Percentiles rank a stretch among this genome's conserved stretches.
These are phyloP conservation scores for Pogonognathellus flavescens DNA, from an alignment of 1,140 invertebrate species.

Conservation along the genomic window DNA sequence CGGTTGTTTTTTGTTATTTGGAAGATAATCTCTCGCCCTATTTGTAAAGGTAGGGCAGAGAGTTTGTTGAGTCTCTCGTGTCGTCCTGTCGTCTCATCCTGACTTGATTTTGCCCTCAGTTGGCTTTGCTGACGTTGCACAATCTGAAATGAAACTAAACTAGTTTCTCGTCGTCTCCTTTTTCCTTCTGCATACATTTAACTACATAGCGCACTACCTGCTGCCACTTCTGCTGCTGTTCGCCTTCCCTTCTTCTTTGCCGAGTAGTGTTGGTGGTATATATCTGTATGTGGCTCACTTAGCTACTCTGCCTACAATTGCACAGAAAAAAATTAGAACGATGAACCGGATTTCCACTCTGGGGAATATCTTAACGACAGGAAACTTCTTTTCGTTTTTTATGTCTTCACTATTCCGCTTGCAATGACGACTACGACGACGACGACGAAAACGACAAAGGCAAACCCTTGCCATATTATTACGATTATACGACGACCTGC, in stretches of 20 bases:
- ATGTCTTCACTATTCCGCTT: constrained; percentile 34
- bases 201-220: neutral
- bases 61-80: neutral
- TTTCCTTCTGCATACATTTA: neutral
- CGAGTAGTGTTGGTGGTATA: neutral
- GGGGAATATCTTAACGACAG: constrained; percentile 62
- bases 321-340: constrained; percentile 41
- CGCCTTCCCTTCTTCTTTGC: neutral
- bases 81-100: neutral
- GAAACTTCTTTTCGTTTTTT: constrained; percentile 60
- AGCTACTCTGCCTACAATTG: constrained; percentile 19
- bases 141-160: constrained; percentile 25
- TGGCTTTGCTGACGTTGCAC: constrained; percentile 40
- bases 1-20: too few relatives aligned
- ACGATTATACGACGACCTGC: too few relatives aligned
- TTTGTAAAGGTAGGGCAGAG: neutral
- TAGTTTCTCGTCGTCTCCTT: constrained; percentile 49
- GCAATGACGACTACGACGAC: neutral
- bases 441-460: constrained; percentile 24
- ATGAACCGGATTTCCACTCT: constrained; percentile 64
- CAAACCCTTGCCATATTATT: neutral
- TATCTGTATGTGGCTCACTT: neutral
- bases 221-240: neutral
- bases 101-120: neutral
- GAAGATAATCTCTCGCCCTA: neutral